Evolutionary conservation across 2,113 vertebrate genomes (phyloP).

Genomic region (Mionectes macconnelli): DNA sequence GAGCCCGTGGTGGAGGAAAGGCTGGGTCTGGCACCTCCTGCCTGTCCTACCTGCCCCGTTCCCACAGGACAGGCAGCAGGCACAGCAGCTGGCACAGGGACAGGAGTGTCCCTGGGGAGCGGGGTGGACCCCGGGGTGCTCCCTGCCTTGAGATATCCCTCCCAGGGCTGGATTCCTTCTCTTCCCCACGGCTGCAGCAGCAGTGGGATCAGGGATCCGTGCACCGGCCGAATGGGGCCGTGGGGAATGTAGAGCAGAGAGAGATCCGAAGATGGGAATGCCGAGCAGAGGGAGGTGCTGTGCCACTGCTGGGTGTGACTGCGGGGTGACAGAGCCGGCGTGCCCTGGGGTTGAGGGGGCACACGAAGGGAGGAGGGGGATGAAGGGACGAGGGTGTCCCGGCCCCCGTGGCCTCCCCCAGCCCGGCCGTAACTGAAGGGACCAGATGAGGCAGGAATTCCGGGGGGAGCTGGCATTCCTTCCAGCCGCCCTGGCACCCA

Average conservation of each 20-base stretch:
- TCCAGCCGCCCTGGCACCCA: slow-evolving; percentile 15
- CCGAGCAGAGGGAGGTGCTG: accelerated
- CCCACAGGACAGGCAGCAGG: neutral
- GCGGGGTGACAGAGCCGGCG: neutral
- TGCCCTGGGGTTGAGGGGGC: accelerated
- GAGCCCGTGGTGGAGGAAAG: neutral
- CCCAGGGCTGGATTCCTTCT: neutral
- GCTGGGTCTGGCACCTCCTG: neutral
- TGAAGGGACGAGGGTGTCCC: neutral
- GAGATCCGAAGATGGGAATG: neutral
- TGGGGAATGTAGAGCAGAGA: neutral
- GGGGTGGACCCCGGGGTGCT: accelerated
- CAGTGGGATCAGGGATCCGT: neutral
- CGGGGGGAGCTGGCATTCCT: slow-evolving; percentile 1
- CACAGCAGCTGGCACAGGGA: accelerated
- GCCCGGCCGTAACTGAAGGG: slow-evolving; percentile 62
- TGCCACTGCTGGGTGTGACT: accelerated
- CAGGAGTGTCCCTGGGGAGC: accelerated
- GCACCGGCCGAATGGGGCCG: accelerated
- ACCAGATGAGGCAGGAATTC: slow-evolving; percentile 71
- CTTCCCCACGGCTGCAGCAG: neutral
- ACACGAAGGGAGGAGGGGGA: neutral
- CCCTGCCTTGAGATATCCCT: accelerated
- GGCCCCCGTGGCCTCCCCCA: neutral
- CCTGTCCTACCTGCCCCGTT: neutral